Base-by-base conservation (phyloP, 2,113 vertebrate genomes). In the Tragulus kanchil region DNA sequence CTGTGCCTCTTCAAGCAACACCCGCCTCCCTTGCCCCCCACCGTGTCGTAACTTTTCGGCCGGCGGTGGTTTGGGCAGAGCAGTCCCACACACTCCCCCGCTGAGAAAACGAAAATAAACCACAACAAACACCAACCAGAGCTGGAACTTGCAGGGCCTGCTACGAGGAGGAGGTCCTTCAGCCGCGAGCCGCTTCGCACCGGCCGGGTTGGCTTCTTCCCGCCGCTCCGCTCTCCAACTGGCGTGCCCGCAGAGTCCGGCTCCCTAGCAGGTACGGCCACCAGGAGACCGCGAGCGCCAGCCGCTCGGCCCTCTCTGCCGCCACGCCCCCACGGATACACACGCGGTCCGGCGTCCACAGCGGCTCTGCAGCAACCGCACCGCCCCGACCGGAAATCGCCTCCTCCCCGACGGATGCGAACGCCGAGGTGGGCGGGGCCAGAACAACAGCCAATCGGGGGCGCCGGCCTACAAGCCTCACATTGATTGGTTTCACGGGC, bases 261-360 rank as follows among this genome's bases (percentile, higher is more conserved):
- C 73, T 90, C 62, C 31, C 13, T 3, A 94, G 77, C 19, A 77
- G 58, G 78, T 17, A 73, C 85, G 28, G 95, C 88, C 82, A 69
- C 83, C 50, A 10, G 23, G 58, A 69, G 45, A 36, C 62, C 61
- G 21, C 45, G 10, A 87, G 52, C 42, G 15, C 90, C 25, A 36
- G 64, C 13, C 52, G 10, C n/a, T 28, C 28, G 1, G 65, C 50
- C 36, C 25, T 50, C 36, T 19, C 48, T 69, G 94, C 91, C 94
- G 26, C 52, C 93, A 97, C 96, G 90, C 96, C 93, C 95, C 90
- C 96, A 36, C 88, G 26, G 25, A 4, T 42, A 59, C 52, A 26
- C 89, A 61, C 50, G 58, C 83, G 0, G 25, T 13, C 1, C 13
- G 0, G 13, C 31, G 3, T 3, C 8, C 52, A 0, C 1, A 5